Conservation (phyloP, 2,113 vertebrate species). For the Scatophagus argus region DNA sequence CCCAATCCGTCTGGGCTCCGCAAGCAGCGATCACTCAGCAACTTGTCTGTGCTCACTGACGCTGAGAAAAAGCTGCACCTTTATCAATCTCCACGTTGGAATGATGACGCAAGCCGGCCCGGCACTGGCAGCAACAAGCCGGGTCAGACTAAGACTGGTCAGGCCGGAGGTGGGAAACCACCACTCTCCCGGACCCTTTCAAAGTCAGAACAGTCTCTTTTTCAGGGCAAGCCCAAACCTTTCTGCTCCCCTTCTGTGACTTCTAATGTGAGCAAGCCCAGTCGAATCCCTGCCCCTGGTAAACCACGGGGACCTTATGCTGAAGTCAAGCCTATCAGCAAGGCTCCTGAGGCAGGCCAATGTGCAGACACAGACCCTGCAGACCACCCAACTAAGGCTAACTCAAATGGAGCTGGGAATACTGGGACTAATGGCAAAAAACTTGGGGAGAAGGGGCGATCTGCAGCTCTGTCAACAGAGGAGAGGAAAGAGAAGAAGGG, state of each 20-base stretch:
- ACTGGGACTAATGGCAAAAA: slow-evolving; percentile 68
- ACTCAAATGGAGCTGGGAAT: slow-evolving; percentile 71
- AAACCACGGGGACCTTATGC: slow-evolving; percentile 91
- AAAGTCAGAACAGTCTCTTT: slow-evolving; percentile 95
- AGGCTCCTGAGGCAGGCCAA: slow-evolving; percentile 85
- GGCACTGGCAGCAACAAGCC: slow-evolving; percentile 60
- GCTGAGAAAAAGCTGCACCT: slow-evolving; percentile 95
- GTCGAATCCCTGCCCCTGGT: slow-evolving; percentile 88
- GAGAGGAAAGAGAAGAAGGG: slow-evolving; percentile 72
- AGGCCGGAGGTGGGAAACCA: slow-evolving; percentile 70
- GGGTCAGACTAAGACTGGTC: slow-evolving; percentile 66
- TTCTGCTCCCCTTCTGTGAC: slow-evolving; percentile 78
- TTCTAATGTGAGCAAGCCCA: slow-evolving; percentile 86
- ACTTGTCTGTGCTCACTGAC: slow-evolving; percentile 93
- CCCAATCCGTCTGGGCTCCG: slow-evolving; percentile 87
- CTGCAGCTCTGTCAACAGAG: slow-evolving; percentile 50
- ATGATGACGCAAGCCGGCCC: slow-evolving; percentile 87
- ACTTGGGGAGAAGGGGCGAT: slow-evolving; percentile 76
- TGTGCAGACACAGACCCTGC: slow-evolving; percentile 85
- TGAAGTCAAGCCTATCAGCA: slow-evolving; percentile 96
- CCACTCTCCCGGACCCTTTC: slow-evolving; percentile 90
- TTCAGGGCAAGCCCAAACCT: slow-evolving; percentile 88
- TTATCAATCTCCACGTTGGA: slow-evolving; percentile 91
- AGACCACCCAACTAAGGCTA: slow-evolving; percentile 85
- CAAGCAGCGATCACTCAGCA: slow-evolving; percentile 93